These are phyloP conservation scores for Lytechinus pictus DNA, from an alignment of 35 echinoderm and acorn worm species.

Conservation along the genomic window DNA sequence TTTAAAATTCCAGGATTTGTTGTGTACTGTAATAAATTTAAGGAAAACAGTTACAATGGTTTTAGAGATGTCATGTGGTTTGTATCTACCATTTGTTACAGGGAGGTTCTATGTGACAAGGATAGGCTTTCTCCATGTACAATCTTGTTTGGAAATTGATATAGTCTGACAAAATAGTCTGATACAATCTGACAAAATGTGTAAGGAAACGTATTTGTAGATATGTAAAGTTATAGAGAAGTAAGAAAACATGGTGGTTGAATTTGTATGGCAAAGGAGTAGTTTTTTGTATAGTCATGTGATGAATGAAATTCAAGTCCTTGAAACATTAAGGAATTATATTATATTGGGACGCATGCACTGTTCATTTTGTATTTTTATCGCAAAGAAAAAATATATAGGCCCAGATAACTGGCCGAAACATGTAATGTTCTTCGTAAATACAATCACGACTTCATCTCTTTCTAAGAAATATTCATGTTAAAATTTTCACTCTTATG, in stretches of 20 bases:
- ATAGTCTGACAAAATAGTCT: too few species aligned
- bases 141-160: not conserved
- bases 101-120: not conserved
- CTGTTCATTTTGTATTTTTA: constrained; percentile 14
- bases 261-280: not conserved
- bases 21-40: not conserved
- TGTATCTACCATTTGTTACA: not conserved
- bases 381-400: not conserved
- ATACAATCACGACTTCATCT: not conserved
- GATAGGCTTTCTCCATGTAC: not conserved
- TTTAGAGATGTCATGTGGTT: not conserved
- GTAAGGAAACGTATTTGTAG: not conserved
- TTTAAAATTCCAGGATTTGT: not conserved
- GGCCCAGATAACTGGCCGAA: not conserved
- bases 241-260: not conserved
- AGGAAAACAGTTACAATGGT: not conserved
- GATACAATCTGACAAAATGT: not conserved
- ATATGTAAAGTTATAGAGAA: constrained; percentile 5
- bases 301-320: not conserved
- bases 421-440: not conserved
- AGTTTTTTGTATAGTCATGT: not conserved
- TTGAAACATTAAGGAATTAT: not conserved
- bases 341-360: not conserved
- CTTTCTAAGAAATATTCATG: constrained; percentile 6
- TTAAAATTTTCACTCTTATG: not conserved